Percentiles rank a stretch among this genome's conserved stretches.
Conservation (phyloP, 2,113 vertebrate genomes). For the Arvicanthis niloticus region DNA sequence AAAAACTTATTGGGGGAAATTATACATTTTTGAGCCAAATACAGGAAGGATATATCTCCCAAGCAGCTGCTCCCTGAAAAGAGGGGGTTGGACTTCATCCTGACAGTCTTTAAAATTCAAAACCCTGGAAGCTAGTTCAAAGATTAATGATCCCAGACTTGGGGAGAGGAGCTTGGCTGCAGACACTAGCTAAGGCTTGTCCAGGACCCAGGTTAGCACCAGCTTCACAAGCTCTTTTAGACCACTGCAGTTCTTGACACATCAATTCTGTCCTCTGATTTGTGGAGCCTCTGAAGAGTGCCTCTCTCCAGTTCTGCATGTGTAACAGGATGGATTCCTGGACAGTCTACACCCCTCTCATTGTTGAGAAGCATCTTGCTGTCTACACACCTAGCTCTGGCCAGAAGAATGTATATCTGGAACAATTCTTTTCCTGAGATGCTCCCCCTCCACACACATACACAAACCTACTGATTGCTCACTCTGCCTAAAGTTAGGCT, state of each 20-base stretch:
- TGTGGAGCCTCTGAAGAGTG: not conserved
- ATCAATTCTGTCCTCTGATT: not conserved
- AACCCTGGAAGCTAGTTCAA: not conserved
- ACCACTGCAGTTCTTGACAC: not conserved
- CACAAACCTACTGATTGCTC: not conserved
- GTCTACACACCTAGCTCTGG: not conserved
- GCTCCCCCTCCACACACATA: not conserved
- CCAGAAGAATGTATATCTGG: not conserved
- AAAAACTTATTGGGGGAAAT: not conserved
- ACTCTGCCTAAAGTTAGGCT: slow-evolving; percentile 57
- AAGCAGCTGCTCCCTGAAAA: not conserved
- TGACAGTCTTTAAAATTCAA: not conserved
- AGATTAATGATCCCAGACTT: not conserved
- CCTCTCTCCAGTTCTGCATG: not conserved
- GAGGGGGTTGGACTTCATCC: not conserved
- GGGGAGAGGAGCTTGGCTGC: not conserved
- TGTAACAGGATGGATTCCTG: not conserved
- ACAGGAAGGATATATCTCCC: not conserved
- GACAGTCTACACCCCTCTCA: not conserved
- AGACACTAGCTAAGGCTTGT: not conserved
- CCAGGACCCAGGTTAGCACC: not conserved
- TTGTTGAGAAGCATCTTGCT: not conserved
- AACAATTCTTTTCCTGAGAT: slow-evolving; percentile 53
- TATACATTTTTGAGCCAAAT: slow-evolving; percentile 20
- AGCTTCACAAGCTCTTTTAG: not conserved